phyloP scores from a whole-genome alignment of 2,113 vertebrate genomes.

The Cyprinodon variegatus region DNA sequence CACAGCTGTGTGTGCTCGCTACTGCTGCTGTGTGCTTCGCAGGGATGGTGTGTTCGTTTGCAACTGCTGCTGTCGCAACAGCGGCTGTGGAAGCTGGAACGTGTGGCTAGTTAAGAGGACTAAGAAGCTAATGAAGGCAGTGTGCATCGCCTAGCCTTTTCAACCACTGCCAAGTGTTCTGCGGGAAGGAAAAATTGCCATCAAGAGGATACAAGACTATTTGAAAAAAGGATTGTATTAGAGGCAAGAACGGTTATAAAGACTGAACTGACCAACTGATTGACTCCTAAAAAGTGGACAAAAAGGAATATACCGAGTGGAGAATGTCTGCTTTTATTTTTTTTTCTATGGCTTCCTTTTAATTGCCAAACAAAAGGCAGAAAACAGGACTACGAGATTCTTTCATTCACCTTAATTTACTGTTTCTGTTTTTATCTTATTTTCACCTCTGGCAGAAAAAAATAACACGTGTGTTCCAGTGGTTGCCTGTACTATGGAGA shows the following conservation, averaged over 20 bases:
- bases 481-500: slow-evolving; percentile 77
- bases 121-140: slow-evolving; percentile 74
- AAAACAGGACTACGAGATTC: slow-evolving; percentile 77
- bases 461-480: slow-evolving; percentile 45
- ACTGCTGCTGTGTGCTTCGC: slow-evolving; percentile 65
- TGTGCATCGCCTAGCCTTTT: slow-evolving; percentile 59
- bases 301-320: slow-evolving; percentile 62
- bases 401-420: slow-evolving; percentile 42
- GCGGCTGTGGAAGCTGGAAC: slow-evolving; percentile 66
- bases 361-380: slow-evolving; percentile 55
- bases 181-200: slow-evolving; percentile 33
- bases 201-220: slow-evolving; percentile 59
- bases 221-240: slow-evolving; percentile 31
- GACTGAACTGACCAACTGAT: slow-evolving; percentile 64
- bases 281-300: slow-evolving; percentile 75
- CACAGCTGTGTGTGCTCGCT: slow-evolving; percentile 69
- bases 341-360: slow-evolving; percentile 21
- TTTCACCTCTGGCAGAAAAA: slow-evolving; percentile 44
- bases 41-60: slow-evolving; percentile 64
- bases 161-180: slow-evolving; percentile 38
- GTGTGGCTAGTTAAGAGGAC: slow-evolving; percentile 75
- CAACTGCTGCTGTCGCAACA: slow-evolving; percentile 59
- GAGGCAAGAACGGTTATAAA: slow-evolving; percentile 47
- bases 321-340: slow-evolving; percentile 34
- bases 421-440: slow-evolving; percentile 28